Evolutionary conservation across 2,797 vertebrate genomes (phyloP).

Genomic region (Eulemur mongoz): DNA sequence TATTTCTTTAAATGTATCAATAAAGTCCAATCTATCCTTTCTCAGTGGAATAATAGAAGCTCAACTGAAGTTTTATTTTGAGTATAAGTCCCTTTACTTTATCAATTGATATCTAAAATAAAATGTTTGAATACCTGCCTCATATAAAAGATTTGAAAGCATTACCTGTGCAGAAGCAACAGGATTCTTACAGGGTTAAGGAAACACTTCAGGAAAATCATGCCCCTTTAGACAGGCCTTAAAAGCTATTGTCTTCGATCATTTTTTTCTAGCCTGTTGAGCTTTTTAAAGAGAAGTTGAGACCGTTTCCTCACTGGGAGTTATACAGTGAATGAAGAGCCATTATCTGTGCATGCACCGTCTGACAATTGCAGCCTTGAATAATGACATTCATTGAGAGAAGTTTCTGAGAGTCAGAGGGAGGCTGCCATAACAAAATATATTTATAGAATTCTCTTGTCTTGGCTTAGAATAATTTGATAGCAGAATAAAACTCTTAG

Average conservation of each 20-base stretch:
- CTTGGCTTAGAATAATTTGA: constrained; percentile 52
- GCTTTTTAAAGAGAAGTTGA: constrained; percentile 44
- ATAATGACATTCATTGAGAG: constrained; percentile 64
- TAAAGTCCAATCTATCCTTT: not conserved
- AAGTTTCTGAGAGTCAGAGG: constrained; percentile 47
- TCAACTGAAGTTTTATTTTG: constrained; percentile 37
- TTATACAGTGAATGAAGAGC: constrained; percentile 35
- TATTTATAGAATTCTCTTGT: constrained; percentile 65
- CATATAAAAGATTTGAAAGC: constrained; percentile 34
- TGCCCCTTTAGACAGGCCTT: not conserved
- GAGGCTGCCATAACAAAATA: constrained; percentile 57
- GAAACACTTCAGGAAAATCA: constrained; percentile 2
- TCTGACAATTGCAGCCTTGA: constrained; percentile 51
- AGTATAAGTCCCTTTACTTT: not conserved
- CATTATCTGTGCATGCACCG: constrained; percentile 24
- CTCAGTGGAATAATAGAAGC: not conserved
- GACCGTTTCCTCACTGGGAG: constrained; percentile 56
- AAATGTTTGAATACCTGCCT: not conserved
- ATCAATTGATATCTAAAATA: constrained; percentile 25
- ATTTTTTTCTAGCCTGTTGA: constrained; percentile 26
- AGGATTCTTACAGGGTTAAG: constrained; percentile 20
- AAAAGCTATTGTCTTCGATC: constrained; percentile 44
- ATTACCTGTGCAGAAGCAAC: constrained; percentile 32
- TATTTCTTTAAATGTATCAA: not conserved
- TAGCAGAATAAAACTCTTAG: constrained; percentile 37